Evolutionary conservation across 2,888 invertebrate genomes (phyloP).

Genomic region (Rhagonycha lutea): DNA sequence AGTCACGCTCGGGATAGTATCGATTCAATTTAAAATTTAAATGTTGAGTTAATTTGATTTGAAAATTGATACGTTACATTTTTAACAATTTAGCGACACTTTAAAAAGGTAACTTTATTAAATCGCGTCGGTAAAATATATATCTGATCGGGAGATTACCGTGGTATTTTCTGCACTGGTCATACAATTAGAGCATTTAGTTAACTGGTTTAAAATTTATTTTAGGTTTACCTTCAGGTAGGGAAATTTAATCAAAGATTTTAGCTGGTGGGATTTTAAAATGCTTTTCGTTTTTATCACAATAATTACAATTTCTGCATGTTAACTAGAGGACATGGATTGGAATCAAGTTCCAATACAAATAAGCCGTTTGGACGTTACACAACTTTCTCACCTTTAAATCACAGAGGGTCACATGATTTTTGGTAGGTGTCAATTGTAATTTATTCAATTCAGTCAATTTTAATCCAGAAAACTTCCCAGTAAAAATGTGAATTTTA

Average conservation of each 20-base stretch:
- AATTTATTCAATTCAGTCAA: too few species aligned
- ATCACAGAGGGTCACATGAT: too few species aligned
- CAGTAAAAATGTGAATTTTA: too few species aligned
- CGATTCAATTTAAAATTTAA: slow-evolving; percentile 36
- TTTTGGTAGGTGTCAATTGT: too few species aligned
- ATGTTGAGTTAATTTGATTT: slow-evolving; percentile 36
- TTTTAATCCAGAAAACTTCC: too few species aligned
- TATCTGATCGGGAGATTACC: background rate
- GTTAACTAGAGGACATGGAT: too few species aligned
- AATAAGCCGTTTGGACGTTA: too few species aligned
- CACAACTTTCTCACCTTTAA: too few species aligned
- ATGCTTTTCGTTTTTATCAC: too few species aligned
- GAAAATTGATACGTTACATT: slow-evolving; percentile 32
- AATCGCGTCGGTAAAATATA: background rate
- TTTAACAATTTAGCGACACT: slow-evolving; percentile 20
- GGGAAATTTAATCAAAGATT: background rate
- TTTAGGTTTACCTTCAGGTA: background rate
- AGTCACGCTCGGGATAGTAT: slow-evolving; percentile 38
- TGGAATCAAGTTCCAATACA: too few species aligned
- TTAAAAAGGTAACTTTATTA: slow-evolving; percentile 11
- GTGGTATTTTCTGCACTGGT: background rate
- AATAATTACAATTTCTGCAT: too few species aligned
- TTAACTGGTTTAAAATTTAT: background rate
- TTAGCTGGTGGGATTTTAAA: too few species aligned
- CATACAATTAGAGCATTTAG: background rate